Evolutionary conservation across 1,140 invertebrate species (phyloP).

Genomic region (Scylla paramamosain): DNA sequence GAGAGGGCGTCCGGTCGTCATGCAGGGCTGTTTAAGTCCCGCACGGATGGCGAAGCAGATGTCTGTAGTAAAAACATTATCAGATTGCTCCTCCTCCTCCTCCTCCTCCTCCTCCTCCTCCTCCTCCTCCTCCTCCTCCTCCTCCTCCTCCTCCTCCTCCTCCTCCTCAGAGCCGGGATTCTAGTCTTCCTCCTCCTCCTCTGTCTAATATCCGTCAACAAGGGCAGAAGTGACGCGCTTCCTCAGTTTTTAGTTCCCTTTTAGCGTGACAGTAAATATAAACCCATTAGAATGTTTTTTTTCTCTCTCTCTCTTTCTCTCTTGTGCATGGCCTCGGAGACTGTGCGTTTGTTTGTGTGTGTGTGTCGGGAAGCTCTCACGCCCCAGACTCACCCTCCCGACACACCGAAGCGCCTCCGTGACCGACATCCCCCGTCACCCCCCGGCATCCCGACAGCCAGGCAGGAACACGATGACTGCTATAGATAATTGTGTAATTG

Average conservation of each 20-base stretch:
- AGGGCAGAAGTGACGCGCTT: neutral
- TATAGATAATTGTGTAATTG: neutral
- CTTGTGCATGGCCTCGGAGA: neutral
- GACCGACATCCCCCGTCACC: neutral
- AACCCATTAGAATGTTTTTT: neutral
- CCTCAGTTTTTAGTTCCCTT: neutral
- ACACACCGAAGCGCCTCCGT: neutral
- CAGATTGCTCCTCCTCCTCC: neutral
- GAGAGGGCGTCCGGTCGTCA: neutral
- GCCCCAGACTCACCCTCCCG: neutral
- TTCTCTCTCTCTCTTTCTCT: too few species aligned
- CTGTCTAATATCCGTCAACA: neutral
- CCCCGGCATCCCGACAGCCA: neutral
- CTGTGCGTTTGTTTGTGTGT: neutral
- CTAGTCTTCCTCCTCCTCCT: neutral
- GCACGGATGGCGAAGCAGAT: neutral
- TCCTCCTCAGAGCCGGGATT: neutral
- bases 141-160: neutral
- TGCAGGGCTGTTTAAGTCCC: neutral
- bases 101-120: constrained; percentile 32
- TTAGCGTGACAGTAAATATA: constrained; percentile 13
- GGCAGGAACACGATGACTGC: neutral
- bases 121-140: constrained; percentile 8
- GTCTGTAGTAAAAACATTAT: neutral
- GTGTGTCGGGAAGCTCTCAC: neutral